phyloP scores from a whole-genome alignment of 2,113 vertebrate species.

The Anolis carolinensis region DNA sequence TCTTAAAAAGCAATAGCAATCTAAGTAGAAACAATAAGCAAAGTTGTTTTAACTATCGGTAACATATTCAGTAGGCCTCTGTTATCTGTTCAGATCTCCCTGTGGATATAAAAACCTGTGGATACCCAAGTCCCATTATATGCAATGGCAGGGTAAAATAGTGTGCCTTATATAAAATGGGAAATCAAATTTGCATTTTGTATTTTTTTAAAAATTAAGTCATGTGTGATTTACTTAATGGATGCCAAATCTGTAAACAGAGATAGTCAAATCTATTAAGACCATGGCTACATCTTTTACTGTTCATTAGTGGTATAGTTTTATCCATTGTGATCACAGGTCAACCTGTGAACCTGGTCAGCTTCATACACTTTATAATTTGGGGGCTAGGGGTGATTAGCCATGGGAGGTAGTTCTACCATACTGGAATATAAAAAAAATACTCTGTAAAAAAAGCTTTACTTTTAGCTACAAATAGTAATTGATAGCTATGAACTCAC shows the following conservation, averaged over 20 bases:
- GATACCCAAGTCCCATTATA: too few relatives aligned
- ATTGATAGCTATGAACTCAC: background rate
- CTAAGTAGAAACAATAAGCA: background rate
- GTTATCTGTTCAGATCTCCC: too few relatives aligned
- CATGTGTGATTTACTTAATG: too few relatives aligned
- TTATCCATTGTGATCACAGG: background rate
- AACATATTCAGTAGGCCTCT: background rate
- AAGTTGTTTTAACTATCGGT: conserved; percentile 26
- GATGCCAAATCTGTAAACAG: too few relatives aligned
- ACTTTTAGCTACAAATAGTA: background rate
- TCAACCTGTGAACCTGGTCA: background rate
- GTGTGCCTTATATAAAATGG: too few relatives aligned
- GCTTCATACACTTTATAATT: background rate
- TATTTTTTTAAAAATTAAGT: too few relatives aligned
- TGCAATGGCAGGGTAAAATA: too few relatives aligned
- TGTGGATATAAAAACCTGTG: too few relatives aligned
- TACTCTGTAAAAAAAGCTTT: background rate
- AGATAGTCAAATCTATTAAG: background rate
- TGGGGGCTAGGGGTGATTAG: background rate
- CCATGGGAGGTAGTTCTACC: background rate
- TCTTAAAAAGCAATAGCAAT: conserved; percentile 12
- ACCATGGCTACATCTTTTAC: background rate
- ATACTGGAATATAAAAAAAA: background rate
- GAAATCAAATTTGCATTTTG: too few relatives aligned
- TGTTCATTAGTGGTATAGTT: background rate